These are phyloP conservation scores for Malurus alboscapulatus DNA, from an alignment of 2,113 vertebrate species.

Conservation along the genomic window DNA sequence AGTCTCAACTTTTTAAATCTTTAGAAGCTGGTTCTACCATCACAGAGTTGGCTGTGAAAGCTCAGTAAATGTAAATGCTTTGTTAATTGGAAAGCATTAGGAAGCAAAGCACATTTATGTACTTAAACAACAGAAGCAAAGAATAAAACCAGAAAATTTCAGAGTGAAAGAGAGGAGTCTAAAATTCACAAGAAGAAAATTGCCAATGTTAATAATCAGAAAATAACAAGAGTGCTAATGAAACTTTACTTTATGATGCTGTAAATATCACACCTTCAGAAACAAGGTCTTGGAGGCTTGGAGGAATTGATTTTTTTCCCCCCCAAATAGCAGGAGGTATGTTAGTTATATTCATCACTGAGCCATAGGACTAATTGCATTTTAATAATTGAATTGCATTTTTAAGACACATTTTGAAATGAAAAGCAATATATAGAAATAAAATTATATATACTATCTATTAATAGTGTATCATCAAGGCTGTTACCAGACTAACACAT, in stretches of 20 bases:
- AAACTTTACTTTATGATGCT: neutral
- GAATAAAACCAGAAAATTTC: neutral
- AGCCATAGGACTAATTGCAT: neutral
- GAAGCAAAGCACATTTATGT: neutral
- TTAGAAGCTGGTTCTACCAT: neutral
- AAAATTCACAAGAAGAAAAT: neutral
- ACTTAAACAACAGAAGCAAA: neutral
- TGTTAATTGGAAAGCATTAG: constrained; percentile 22
- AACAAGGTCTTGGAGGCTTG: neutral
- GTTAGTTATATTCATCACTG: neutral
- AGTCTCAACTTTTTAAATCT: neutral
- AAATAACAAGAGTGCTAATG: neutral
- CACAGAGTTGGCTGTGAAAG: neutral
- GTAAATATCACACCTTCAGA: neutral
- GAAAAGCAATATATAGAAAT: neutral
- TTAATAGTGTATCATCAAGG: neutral
- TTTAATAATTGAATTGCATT: neutral
- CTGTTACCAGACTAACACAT: neutral
- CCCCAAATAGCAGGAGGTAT: neutral
- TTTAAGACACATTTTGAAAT: neutral
- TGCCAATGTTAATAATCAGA: neutral
- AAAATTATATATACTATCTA: neutral
- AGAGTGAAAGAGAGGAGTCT: neutral
- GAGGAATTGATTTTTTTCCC: neutral
- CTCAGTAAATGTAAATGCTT: neutral